Conservation (phyloP, 2,888 invertebrate species). For the Pandemis heparana region DNA sequence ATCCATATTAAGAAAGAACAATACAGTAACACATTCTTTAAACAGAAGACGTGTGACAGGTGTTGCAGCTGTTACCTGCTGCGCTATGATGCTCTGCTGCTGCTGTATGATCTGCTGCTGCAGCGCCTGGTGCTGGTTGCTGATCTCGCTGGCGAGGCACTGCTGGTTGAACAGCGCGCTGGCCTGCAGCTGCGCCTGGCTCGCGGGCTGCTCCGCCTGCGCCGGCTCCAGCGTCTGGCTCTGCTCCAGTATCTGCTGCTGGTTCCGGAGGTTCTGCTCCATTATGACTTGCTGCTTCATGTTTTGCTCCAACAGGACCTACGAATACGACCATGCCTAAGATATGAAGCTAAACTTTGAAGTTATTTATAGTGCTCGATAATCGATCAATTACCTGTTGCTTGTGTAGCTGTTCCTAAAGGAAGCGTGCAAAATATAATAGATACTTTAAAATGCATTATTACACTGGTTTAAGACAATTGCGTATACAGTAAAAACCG, state of each 20-base stretch:
- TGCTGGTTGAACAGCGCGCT: constrained; percentile 68
- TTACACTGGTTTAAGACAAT: neutral
- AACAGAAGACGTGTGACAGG: neutral
- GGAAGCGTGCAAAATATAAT: constrained; percentile 19
- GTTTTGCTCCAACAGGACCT: constrained; percentile 64
- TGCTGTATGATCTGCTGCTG: constrained; percentile 84
- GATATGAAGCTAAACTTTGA: neutral
- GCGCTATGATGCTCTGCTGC: constrained; percentile 76
- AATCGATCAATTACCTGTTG: constrained; percentile 39
- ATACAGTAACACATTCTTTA: too few species aligned
- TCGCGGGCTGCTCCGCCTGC: constrained; percentile 62
- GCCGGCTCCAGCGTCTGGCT: constrained; percentile 64
- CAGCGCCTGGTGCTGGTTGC: constrained; percentile 79
- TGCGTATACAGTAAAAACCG: neutral
- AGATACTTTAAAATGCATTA: too few species aligned
- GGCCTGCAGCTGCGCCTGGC: constrained; percentile 69
- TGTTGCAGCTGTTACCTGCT: constrained; percentile 1
- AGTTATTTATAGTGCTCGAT: neutral
- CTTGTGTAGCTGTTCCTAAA: constrained; percentile 38
- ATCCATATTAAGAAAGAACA: too few species aligned
- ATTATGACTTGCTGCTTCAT: constrained; percentile 74
- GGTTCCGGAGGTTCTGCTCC: constrained; percentile 80
- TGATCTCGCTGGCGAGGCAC: constrained; percentile 67
- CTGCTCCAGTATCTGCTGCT: constrained; percentile 77
- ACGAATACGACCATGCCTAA: neutral